Evolutionary conservation across 2,113 vertebrate species (phyloP).

Genomic region (Columba janthina): DNA sequence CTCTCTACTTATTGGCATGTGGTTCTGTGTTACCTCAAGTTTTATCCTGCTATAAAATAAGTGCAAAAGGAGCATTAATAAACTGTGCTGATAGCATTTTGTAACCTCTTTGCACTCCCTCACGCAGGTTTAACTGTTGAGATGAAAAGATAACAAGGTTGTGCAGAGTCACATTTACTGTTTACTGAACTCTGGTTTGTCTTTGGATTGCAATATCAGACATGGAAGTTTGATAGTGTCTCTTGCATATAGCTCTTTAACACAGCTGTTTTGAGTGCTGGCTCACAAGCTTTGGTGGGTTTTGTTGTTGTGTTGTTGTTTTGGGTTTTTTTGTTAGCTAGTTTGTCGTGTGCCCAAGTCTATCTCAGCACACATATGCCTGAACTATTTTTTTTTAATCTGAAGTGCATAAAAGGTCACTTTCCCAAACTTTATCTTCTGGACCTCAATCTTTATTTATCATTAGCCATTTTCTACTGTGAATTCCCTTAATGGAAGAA

Average conservation of each 20-base stretch:
- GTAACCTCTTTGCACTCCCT: conserved; percentile 1
- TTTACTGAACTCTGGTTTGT: background rate
- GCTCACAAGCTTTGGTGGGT: background rate
- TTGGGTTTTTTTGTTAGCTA: background rate
- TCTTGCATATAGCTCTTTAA: background rate
- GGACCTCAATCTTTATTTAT: background rate
- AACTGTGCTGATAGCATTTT: background rate
- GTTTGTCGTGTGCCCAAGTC: background rate
- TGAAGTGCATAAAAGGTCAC: background rate
- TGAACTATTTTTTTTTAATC: background rate
- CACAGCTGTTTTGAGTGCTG: background rate
- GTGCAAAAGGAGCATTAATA: background rate
- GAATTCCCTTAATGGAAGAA: background rate
- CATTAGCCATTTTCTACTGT: background rate
- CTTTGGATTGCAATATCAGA: background rate
- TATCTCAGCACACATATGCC: background rate
- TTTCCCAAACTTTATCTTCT: background rate
- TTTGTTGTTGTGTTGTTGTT: too few relatives aligned
- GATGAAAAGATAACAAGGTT: conserved; percentile 36
- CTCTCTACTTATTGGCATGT: background rate
- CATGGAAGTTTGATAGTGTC: background rate
- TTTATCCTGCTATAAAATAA: background rate
- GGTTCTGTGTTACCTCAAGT: background rate
- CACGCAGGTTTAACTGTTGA: background rate
- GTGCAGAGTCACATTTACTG: background rate